Conservation (phyloP, 2,113 vertebrate genomes). For the Phoxinus phoxinus region DNA sequence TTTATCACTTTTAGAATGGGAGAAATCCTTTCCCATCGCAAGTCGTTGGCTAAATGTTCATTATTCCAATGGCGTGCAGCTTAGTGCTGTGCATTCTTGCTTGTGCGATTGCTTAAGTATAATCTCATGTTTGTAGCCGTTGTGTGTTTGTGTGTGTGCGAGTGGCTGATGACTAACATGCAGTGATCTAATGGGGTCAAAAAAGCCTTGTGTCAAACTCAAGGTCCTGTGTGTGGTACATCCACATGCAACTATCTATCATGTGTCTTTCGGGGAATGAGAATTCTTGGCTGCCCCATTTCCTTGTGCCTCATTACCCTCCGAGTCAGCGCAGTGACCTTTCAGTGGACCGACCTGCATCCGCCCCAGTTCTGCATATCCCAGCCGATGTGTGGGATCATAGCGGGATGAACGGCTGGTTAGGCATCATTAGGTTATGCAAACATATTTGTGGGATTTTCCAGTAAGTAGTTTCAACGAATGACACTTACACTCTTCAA, state of each 20-base stretch:
- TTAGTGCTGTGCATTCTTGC: neutral
- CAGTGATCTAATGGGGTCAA: constrained; percentile 53
- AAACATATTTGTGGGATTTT: constrained; percentile 7
- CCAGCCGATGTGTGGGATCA: neutral
- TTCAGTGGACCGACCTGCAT: constrained; percentile 36
- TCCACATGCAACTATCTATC: constrained; percentile 42
- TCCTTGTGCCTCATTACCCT: constrained; percentile 53
- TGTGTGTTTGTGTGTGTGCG: neutral
- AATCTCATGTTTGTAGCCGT: constrained; percentile 7
- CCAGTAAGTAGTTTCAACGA: neutral
- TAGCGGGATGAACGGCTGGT: neutral
- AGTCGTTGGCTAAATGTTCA: neutral
- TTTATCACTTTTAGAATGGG: no score
- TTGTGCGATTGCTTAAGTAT: neutral
- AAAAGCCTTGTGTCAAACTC: constrained; percentile 42
- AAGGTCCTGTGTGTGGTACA: neutral
- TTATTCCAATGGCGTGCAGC: neutral
- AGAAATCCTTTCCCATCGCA: neutral
- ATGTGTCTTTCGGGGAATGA: constrained; percentile 31
- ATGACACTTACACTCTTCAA: neutral
- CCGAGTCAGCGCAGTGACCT: constrained; percentile 42
- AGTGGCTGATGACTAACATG: constrained; percentile 5
- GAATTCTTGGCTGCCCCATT: constrained; percentile 46
- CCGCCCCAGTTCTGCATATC: constrained; percentile 23
- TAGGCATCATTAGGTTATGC: neutral